Base-by-base conservation (phyloP, 35 echinoderm and acorn worm species). In the Heliocidaris erythrogramma region DNA sequence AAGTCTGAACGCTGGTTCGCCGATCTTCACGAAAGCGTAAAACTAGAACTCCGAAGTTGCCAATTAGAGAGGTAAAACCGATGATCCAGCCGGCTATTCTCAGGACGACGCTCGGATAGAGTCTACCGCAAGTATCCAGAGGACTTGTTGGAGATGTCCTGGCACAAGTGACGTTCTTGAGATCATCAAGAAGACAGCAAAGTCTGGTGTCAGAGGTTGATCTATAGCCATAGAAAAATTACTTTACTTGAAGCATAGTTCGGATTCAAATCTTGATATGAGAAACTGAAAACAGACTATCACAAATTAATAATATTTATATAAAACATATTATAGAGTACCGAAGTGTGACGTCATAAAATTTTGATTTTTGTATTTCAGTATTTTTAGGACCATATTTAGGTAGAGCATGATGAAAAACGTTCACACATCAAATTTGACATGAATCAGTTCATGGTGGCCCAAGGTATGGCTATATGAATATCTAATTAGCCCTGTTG, bases 151-250 rank as follows among this genome's bases (percentile, higher is more conserved):
- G 78, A 2, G 69, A 49, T 5, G 90, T 61, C 17, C 27, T 93
- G 31, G 92, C 32, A 31, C 90, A 93, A 10, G 52, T 56, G 10
- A 56, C 52, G 18, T 50, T 92, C 78, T 29, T 69, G 31, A 47
- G 30, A 78, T 12, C n/a, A 85, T 47, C 65, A 30, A 95, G 48
- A 4, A 95, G 49, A 86, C 95, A 95, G 48, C 95, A 95, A 14
- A 95, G 48, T 21, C 95, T 90, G 48, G 88, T 53, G 86, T 93
- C 95, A 59, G 88, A 86, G 30, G 95, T 91, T n/a, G 95, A 93
- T 85, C 95, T 95, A 65, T 1, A 84, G 42, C 31, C n/a, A 86
- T 29, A 9, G 7, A 86, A 30, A 29, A 32, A 86, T 2, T 3
- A 86, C 10, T 18, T 17, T 56, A 29, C 31, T 86, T 86, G 9